Conservation (phyloP, 35 echinoderm and acorn worm genomes). For the Heliocidaris tuberculata region DNA sequence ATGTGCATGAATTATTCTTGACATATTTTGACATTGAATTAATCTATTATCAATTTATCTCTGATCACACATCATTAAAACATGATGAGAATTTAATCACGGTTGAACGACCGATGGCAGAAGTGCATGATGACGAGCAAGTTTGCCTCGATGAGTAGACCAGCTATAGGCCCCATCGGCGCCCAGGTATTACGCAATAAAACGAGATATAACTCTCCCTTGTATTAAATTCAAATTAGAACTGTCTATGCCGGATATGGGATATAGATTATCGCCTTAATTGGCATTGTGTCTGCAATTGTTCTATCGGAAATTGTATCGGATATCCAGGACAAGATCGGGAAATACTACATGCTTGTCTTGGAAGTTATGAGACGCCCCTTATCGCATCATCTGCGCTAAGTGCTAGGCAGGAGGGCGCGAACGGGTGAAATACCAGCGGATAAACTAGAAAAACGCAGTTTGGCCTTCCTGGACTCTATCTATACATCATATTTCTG, state of each 20-base stretch:
- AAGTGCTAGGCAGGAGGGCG: neutral
- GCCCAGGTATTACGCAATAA: neutral
- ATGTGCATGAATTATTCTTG: too few relatives aligned
- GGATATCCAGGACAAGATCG: neutral
- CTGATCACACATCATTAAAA: neutral
- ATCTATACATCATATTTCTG: too few relatives aligned
- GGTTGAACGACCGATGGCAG: neutral
- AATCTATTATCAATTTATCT: too few relatives aligned
- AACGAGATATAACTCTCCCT: neutral
- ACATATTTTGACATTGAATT: too few relatives aligned
- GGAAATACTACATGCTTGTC: neutral
- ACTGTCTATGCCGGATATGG: neutral
- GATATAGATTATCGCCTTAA: neutral
- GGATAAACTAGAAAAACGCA: too few relatives aligned
- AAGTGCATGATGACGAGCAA: neutral
- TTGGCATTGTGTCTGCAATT: neutral
- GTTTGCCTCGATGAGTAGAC: neutral
- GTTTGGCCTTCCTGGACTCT: too few relatives aligned
- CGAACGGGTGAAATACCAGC: too few relatives aligned
- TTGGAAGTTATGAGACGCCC: neutral
- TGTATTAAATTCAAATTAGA: neutral
- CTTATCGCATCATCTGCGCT: neutral
- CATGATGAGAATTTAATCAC: neutral
- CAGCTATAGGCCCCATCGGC: neutral
- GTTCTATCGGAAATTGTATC: neutral